Evolutionary conservation across 2,113 vertebrate genomes (phyloP), one percentile per base, ranked within the genome.

Genomic region (Takifugu flavidus): DNA sequence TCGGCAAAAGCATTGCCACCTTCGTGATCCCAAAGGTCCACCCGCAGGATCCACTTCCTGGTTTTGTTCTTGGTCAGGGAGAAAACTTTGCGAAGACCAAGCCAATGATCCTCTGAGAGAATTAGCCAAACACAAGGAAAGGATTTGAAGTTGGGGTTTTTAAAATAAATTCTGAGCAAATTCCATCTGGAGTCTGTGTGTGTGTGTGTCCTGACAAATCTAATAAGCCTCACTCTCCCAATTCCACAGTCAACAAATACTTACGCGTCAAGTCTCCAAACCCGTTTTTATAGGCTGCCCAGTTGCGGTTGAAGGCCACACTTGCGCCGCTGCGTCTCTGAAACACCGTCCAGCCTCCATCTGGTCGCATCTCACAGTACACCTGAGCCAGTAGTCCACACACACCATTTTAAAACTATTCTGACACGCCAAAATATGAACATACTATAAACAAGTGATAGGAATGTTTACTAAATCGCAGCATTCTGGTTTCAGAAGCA

Each of bases 261-360:
- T 59, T 69, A 89, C 88, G 1, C 26, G 5, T 51, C 39, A 51
- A 13, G 13, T 53, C n/a, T 62, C 88, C 89, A 47, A 90, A 90
- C 27, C 89, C 88, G 0, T 59, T 13, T 57, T 75, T 81, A 54
- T 89, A 90, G 3, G 60, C 65, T 2, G 28, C 13, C 88, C 88
- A 90, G 1, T 78, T 72, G 26, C 34, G 82, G 7, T 53, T 1
- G 29, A 91, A 91, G 52, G 70, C 62, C n/a, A 90, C 28, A 0
- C 11, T 15, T 26, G 31, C 53, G 6, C 80, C 80, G 1, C 64
- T 78, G 13, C 89, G 85, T 20, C 31, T 86, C 71, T 91, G 90
- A 46, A 91, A 78, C 51, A 91, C 87, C 0, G 79, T 90, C 90
- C 88, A 90, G n/a, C 86, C 86, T n/a, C 83, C 87, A 31, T 87